phyloP scores from a whole-genome alignment of 1,140 invertebrate genomes.

The Akabosia matsudoensis region DNA sequence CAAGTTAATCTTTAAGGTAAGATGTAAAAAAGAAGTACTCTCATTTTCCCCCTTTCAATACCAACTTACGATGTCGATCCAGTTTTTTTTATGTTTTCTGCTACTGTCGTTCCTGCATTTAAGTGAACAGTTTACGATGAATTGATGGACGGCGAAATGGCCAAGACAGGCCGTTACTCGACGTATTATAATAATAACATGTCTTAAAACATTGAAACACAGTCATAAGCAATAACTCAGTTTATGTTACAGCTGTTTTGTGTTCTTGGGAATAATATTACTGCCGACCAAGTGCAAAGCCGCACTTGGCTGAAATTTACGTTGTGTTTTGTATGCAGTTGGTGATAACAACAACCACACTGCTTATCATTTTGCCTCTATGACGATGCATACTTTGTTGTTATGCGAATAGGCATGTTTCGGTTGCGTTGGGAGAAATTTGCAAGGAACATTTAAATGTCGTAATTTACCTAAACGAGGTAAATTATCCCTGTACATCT shows the following conservation, averaged over 20 bases:
- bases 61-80: too few species aligned
- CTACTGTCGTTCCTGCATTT: neutral
- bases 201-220: slow-evolving; percentile 24
- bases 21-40: too few species aligned
- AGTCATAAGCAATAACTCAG: slow-evolving; percentile 29
- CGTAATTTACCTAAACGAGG: too few species aligned
- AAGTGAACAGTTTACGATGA: slow-evolving; percentile 26
- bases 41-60: neutral
- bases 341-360: too few species aligned
- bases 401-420: neutral
- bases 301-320: too few species aligned
- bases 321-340: too few species aligned
- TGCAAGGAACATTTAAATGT: neutral
- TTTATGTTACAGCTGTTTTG: slow-evolving; percentile 27
- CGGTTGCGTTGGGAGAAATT: neutral
- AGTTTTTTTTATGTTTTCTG: neutral
- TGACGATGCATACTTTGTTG: neutral
- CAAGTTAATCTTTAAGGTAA: too few species aligned
- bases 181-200: slow-evolving; percentile 35
- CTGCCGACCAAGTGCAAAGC: neutral
- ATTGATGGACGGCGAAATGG: slow-evolving; percentile 32
- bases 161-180: slow-evolving; percentile 18
- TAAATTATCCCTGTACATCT: too few species aligned
- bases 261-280: neutral
- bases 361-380: too few species aligned